Percentiles rank a stretch among this genome's conserved stretches.
Conservation (phyloP, 2,888 invertebrate genomes). For the Campaea margaritaria region DNA sequence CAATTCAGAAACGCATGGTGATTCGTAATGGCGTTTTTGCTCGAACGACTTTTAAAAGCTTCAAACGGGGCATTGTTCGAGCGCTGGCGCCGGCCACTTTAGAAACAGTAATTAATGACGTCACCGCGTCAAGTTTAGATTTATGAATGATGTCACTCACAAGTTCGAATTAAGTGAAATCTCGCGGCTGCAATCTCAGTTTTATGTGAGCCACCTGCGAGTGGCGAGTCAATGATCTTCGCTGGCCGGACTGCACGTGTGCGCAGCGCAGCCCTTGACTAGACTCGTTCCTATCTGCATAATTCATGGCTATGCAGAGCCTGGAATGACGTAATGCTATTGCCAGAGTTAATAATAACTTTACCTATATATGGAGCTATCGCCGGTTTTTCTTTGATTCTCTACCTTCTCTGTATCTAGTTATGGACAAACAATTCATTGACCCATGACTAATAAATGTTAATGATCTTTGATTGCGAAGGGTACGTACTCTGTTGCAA, state of each 20-base stretch:
- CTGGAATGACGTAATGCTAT: slow-evolving; percentile 28
- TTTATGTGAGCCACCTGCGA: slow-evolving; percentile 51
- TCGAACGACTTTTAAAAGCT: slow-evolving; percentile 36
- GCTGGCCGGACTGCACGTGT: slow-evolving; percentile 34
- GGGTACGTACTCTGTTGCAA: background rate
- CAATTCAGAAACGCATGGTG: slow-evolving; percentile 28
- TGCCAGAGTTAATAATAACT: slow-evolving; percentile 20
- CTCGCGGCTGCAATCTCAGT: slow-evolving; percentile 43
- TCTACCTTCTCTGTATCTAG: slow-evolving; percentile 2
- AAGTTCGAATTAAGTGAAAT: slow-evolving; percentile 34
- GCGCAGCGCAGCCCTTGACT: slow-evolving; percentile 27
- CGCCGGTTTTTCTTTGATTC: slow-evolving; percentile 4
- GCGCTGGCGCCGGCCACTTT: slow-evolving; percentile 38
- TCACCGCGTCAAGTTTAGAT: slow-evolving; percentile 32
- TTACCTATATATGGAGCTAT: slow-evolving; percentile 15
- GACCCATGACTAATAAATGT: slow-evolving; percentile 9
- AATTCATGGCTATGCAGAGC: slow-evolving; percentile 29
- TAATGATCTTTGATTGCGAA: slow-evolving; percentile 4
- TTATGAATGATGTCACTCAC: slow-evolving; percentile 34
- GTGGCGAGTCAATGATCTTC: slow-evolving; percentile 56
- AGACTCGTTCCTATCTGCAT: slow-evolving; percentile 33
- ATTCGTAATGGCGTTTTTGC: slow-evolving; percentile 42
- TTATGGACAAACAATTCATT: slow-evolving; percentile 17
- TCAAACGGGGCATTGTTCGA: slow-evolving; percentile 37
- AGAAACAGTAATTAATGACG: slow-evolving; percentile 40